Evolutionary conservation across 2,888 invertebrate genomes (phyloP), one percentile per base, ranked within the genome.

Genomic region (Hyalella azteca): DNA sequence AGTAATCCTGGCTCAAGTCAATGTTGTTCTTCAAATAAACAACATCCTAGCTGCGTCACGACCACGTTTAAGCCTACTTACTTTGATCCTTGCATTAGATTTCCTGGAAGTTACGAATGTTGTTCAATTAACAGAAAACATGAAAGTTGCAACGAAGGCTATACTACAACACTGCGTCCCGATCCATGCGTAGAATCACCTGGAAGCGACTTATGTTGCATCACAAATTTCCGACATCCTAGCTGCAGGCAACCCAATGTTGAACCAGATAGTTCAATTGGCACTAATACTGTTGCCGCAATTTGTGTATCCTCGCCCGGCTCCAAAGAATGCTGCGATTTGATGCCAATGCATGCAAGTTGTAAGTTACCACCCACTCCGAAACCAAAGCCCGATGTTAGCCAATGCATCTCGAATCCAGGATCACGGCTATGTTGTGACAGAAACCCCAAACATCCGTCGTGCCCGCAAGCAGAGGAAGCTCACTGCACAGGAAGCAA

Each of bases 21-120:
- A 40, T 79, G 79, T 22, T 79, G 79, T 32, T 11, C 22, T 11
- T 29, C 50, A 86, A 87, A 0, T 85, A 87, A 1, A 87, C 88
- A 48, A 87, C 88, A 7, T 85, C 90, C 86, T 87, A 90, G 32
- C n/a, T 80, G 80, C 41, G 22, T 22, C n/a, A n/a, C n/a, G 22
- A 80, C 60, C 13, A 59, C 13, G 1, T 76, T 76, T 15, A 80
- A 73, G 15, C 39, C 82, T 5, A 76, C 82, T 11, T 26, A 15
- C 19, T 11, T 32, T 36, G 77, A 77, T 77, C 50, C 77, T 0
- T 77, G 77, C 36, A 36, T 1, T 1, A 50, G 22, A 50, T 50
- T 40, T 22, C 79, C 79, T 22, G 75, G 75, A 4, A 73, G 73
- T 26, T 50, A 26, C 32, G 32, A 75, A 22, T 49, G 75, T 50